These are phyloP conservation scores for Propithecus perrieri DNA, from an alignment of 2,797 vertebrate species.

Conservation along the genomic window DNA sequence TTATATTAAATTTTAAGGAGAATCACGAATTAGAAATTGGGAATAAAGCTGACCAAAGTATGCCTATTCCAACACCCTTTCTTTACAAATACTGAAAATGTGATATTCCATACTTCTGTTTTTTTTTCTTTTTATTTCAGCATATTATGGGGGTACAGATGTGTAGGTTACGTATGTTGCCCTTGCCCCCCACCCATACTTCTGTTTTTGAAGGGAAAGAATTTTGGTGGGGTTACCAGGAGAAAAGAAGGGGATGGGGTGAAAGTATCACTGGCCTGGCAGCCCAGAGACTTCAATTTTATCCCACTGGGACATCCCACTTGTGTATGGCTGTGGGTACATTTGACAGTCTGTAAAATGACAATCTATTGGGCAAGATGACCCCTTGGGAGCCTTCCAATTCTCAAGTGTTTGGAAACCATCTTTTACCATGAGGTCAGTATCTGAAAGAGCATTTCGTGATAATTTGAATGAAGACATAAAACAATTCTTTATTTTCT, in stretches of 20 bases:
- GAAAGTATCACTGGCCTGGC: not conserved
- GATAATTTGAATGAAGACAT: not conserved
- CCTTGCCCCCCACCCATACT: not conserved
- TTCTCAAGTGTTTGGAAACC: not conserved
- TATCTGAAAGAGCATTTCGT: not conserved
- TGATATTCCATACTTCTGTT: not conserved
- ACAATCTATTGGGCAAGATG: not conserved
- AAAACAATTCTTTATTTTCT: slow-evolving; percentile 6
- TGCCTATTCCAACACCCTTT: not conserved
- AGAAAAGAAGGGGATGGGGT: not conserved
- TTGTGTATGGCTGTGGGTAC: not conserved
- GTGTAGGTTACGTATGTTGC: too few relatives aligned
- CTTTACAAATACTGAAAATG: not conserved
- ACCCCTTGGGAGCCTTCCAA: not conserved
- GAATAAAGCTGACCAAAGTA: not conserved
- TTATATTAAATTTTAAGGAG: not conserved
- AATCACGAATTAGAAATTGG: not conserved
- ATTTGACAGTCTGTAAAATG: not conserved
- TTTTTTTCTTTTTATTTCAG: not conserved
- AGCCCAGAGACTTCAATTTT: not conserved
- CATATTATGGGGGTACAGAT: too few relatives aligned
- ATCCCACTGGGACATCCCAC: not conserved
- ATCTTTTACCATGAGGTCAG: not conserved
- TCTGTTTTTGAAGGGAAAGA: not conserved
- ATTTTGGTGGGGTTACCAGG: not conserved